Percentiles rank a stretch among this genome's conserved stretches.
Evolutionary conservation across 2,888 invertebrate species (phyloP).

Genomic region (Tenthredo scrophulariae): DNA sequence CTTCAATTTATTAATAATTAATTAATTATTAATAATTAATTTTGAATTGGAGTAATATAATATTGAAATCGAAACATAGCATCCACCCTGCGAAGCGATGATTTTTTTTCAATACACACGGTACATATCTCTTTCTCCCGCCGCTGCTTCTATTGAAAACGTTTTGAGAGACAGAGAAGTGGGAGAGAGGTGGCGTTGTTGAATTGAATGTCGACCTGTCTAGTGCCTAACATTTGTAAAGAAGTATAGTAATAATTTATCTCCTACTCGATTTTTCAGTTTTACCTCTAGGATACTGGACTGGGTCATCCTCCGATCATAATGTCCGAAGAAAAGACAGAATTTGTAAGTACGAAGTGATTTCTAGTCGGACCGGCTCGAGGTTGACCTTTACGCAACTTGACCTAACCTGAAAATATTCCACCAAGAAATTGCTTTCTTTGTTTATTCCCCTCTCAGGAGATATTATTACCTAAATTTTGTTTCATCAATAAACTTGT

Average conservation of each 20-base stretch:
- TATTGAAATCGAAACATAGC: background rate
- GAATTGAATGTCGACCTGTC: background rate
- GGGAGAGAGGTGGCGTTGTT: constrained; percentile 41
- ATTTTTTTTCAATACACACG: background rate
- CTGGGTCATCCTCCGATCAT: constrained; percentile 25
- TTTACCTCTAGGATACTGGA: constrained; percentile 26
- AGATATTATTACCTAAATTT: background rate
- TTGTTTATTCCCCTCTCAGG: background rate
- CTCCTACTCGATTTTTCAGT: constrained; percentile 36
- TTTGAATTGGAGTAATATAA: background rate
- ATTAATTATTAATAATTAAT: background rate
- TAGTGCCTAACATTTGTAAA: background rate
- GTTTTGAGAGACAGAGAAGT: background rate
- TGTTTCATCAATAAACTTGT: background rate
- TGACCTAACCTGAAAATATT: constrained; percentile 55
- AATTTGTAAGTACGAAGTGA: constrained; percentile 66
- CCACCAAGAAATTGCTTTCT: background rate
- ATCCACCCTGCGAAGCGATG: background rate
- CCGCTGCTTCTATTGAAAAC: background rate
- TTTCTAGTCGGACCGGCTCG: constrained; percentile 27
- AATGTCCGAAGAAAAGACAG: constrained; percentile 69
- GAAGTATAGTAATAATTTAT: background rate
- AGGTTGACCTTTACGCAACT: constrained; percentile 20
- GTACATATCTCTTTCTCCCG: background rate
- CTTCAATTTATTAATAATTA: background rate